Conservation (phyloP, 2,797 vertebrate species). For the Nannoperca australis region DNA sequence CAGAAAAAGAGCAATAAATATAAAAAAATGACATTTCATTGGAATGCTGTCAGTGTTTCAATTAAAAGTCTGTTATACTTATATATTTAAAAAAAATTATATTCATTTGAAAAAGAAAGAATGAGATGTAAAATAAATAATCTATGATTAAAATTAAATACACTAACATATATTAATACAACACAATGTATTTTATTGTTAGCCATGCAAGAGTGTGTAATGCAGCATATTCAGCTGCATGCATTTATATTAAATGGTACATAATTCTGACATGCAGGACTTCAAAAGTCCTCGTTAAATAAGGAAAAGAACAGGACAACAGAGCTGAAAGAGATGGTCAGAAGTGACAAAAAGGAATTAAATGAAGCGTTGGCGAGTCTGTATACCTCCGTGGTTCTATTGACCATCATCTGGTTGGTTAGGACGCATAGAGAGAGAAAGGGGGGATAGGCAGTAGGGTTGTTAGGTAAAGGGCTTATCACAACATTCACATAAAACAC, state of each 20-base stretch:
- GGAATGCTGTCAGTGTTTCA: constrained; percentile 1
- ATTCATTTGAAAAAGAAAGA: not conserved
- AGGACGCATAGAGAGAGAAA: constrained; percentile 84
- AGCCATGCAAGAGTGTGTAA: constrained; percentile 72
- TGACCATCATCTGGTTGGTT: constrained; percentile 99
- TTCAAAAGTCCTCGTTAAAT: constrained; percentile 27
- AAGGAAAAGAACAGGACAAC: constrained; percentile 30
- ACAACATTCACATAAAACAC: constrained; percentile 47
- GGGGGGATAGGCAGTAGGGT: constrained; percentile 57
- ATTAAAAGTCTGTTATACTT: constrained; percentile 3
- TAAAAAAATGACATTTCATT: constrained; percentile 6
- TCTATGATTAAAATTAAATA: constrained; percentile 18
- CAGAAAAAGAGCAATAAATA: constrained; percentile 47
- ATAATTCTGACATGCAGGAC: constrained; percentile 63
- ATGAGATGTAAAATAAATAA: constrained; percentile 11
- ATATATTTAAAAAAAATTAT: constrained; percentile 13
- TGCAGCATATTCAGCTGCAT: constrained; percentile 53
- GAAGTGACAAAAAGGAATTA: constrained; percentile 29
- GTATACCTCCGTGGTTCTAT: constrained; percentile 99
- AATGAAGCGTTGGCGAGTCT: constrained; percentile 52
- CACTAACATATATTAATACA: constrained; percentile 37
- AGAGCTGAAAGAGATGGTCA: constrained; percentile 62
- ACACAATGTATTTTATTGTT: constrained; percentile 45
- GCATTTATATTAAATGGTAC: constrained; percentile 44
- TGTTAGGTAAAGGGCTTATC: constrained; percentile 65